Percentiles rank a stretch among this genome's conserved stretches.
These are phyloP conservation scores for Agrochola lychnidis DNA, from an alignment of 2,888 invertebrate species.

Conservation along the genomic window DNA sequence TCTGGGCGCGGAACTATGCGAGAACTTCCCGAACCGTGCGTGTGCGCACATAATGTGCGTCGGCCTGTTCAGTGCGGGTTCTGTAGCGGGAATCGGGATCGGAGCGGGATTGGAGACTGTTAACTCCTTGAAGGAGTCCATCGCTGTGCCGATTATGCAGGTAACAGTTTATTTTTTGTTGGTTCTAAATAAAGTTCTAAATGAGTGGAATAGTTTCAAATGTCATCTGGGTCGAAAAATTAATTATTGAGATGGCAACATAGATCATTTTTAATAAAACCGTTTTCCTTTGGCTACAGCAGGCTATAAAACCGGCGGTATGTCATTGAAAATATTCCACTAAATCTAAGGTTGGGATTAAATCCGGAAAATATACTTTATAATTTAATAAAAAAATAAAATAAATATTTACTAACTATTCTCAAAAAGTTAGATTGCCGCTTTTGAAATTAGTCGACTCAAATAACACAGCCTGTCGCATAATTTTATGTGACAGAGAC, in stretches of 20 bases:
- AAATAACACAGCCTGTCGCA: too few relatives aligned
- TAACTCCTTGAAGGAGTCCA: conserved; percentile 83
- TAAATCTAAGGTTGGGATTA: background rate
- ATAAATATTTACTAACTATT: background rate
- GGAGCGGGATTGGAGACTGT: conserved; percentile 92
- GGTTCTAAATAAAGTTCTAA: background rate
- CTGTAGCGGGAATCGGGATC: conserved; percentile 92
- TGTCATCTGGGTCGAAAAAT: too few relatives aligned
- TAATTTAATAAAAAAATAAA: too few relatives aligned
- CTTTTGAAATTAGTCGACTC: background rate
- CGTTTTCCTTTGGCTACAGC: background rate
- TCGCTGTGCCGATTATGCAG: conserved; percentile 91
- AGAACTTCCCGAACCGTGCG: conserved; percentile 81
- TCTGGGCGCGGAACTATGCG: conserved; percentile 93
- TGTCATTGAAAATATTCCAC: background rate
- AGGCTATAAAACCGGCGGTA: background rate
- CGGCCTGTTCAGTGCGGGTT: conserved; percentile 92
- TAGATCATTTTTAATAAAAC: background rate
- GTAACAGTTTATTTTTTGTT: conserved; percentile 74
- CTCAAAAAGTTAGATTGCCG: background rate
- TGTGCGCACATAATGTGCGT: conserved; percentile 91
- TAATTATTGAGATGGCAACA: too few relatives aligned
- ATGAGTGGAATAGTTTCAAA: too few relatives aligned
- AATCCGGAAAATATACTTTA: background rate
- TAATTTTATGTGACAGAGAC: too few relatives aligned